A percentile compares a stretch with the other conserved stretches of the same genome.
These are phyloP conservation scores for Laterallus jamaicensis DNA, from an alignment of 2,113 vertebrate species.

Conservation along the genomic window DNA sequence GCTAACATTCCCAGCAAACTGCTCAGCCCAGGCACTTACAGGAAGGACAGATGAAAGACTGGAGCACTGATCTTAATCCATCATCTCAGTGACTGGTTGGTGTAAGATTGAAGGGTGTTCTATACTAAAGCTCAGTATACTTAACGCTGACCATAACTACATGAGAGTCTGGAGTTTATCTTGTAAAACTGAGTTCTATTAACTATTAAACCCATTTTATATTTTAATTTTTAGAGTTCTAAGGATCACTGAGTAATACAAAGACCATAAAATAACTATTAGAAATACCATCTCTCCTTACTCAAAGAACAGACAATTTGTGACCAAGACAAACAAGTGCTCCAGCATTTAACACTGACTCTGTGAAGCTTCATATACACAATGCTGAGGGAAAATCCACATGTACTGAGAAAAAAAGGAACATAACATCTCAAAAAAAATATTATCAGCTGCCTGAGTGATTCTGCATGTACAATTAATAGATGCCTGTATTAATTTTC, in stretches of 20 bases:
- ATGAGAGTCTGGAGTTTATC: background rate
- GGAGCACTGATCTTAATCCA: background rate
- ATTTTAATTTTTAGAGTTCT: background rate
- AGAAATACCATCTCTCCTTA: background rate
- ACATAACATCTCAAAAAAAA: background rate
- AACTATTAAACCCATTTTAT: background rate
- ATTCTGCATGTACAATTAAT: background rate
- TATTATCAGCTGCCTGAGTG: background rate
- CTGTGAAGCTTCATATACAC: background rate
- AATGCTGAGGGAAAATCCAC: background rate
- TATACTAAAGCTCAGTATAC: background rate
- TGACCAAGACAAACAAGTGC: background rate
- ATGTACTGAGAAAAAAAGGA: background rate
- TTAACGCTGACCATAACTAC: background rate
- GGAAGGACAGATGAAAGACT: background rate
- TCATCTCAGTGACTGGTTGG: background rate
- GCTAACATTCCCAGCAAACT: background rate
- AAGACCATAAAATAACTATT: background rate
- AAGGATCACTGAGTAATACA: background rate
- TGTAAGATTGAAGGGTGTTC: background rate
- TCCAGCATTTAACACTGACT: background rate
- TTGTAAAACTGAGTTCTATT: background rate
- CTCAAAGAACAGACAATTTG: background rate
- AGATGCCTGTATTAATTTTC: background rate
- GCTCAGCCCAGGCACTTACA: background rate